These are phyloP conservation scores for Caenorhabditis brenneri DNA, from an alignment of 1,140 invertebrate species.

Conservation along the genomic window DNA sequence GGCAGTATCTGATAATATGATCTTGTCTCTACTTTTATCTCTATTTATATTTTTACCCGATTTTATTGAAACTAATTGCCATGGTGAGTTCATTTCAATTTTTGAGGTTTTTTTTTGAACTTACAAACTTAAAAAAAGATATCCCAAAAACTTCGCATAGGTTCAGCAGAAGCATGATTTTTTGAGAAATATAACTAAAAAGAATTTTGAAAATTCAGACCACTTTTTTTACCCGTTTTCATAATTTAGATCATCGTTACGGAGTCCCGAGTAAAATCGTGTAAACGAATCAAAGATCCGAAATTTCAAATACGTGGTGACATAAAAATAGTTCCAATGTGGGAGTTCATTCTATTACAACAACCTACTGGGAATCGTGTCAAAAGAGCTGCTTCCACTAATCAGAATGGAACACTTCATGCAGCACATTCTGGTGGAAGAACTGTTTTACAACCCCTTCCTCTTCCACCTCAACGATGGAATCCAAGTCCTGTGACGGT, in stretches of 20 bases:
- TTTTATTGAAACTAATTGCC: neutral
- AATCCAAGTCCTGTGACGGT: neutral
- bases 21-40: neutral
- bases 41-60: conserved; percentile 29
- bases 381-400: neutral
- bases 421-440: neutral
- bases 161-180: neutral
- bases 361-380: neutral
- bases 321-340: neutral
- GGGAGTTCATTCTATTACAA: neutral
- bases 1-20: neutral
- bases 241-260: neutral
- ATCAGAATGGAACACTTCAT: neutral
- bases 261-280: neutral
- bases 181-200: too few species aligned
- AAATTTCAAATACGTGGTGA: conserved; percentile 5
- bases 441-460: neutral
- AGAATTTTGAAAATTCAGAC: too few species aligned
- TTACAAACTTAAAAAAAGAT: too few species aligned
- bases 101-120: too few species aligned
- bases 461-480: neutral
- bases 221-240: too few species aligned
- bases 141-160: too few species aligned
- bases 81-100: neutral
- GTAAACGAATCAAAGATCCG: neutral